Evolutionary conservation across 1,140 invertebrate genomes (phyloP).

Genomic region (Magallana ariakensis): DNA sequence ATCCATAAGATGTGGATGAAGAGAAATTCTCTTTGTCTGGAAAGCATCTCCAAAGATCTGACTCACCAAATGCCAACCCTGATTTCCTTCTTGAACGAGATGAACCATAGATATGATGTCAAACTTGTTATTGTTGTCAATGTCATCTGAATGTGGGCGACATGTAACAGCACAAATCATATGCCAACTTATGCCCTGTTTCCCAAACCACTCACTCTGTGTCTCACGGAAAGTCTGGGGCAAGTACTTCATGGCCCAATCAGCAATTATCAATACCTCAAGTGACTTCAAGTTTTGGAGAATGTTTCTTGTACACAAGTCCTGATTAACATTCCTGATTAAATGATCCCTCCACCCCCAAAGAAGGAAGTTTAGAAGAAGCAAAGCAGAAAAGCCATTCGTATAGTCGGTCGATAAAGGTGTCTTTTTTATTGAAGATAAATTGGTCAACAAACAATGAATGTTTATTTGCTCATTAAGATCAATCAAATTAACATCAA

Average conservation of each 20-base stretch:
- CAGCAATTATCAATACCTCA: constrained; percentile 8
- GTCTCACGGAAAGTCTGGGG: constrained; percentile 35
- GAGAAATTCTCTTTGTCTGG: background rate
- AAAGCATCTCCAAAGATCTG: constrained; percentile 24
- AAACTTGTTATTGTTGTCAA: background rate
- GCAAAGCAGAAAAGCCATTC: no score
- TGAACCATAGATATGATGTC: constrained; percentile 20
- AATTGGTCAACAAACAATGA: no score
- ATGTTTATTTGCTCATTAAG: no score
- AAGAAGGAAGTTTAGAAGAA: no score
- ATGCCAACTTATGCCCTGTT: constrained; percentile 39
- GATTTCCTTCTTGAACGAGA: constrained; percentile 37
- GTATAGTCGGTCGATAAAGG: no score
- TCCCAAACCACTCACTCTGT: constrained; percentile 39
- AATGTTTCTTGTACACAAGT: background rate
- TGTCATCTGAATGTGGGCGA: background rate
- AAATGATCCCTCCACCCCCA: constrained; percentile 25
- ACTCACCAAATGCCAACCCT: constrained; percentile 34
- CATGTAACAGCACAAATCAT: background rate
- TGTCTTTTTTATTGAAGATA: no score
- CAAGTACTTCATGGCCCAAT: constrained; percentile 45
- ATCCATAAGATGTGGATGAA: constrained; percentile 19
- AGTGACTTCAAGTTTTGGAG: background rate
- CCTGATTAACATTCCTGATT: constrained; percentile 42
- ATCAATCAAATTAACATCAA: no score